Percentiles rank a stretch among this genome's conserved stretches.
Conservation (phyloP, 2,888 invertebrate genomes). For the Drepanosiphum platanoidis region DNA sequence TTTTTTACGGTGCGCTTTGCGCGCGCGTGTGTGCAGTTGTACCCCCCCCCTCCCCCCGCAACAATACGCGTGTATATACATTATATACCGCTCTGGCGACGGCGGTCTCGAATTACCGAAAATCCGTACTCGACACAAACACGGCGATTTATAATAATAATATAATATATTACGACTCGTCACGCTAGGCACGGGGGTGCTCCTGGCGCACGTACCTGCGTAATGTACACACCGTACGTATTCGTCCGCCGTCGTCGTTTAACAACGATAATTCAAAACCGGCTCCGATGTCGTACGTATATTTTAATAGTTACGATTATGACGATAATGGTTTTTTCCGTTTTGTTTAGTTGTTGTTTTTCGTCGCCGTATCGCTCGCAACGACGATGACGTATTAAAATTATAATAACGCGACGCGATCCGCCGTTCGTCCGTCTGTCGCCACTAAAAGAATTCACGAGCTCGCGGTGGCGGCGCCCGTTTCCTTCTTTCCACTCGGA, state of each 20-base stretch:
- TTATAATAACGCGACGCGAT: no score
- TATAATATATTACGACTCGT: conserved; percentile 16
- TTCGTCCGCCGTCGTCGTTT: not conserved
- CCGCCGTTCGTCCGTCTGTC: no score
- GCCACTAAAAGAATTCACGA: no score
- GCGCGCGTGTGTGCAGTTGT: no score
- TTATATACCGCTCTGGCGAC: not conserved
- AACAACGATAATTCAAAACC: conserved; percentile 31
- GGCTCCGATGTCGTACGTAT: not conserved
- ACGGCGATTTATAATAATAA: not conserved
- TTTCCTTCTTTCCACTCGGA: no score
- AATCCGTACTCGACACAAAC: conserved; percentile 52
- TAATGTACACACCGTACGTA: no score
- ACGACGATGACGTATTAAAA: no score
- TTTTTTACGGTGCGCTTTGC: no score
- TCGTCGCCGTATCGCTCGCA: not conserved
- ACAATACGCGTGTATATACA: not conserved
- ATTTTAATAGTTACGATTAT: not conserved
- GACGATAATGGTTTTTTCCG: not conserved
- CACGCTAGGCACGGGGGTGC: conserved; percentile 45
- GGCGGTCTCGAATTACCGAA: conserved; percentile 44
- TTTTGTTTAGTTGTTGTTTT: conserved; percentile 7
- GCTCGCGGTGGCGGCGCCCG: no score
- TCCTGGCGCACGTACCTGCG: not conserved
- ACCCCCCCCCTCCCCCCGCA: no score